These are phyloP conservation scores for Limosa lapponica DNA, from an alignment of 2,797 vertebrate species.

Conservation along the genomic window DNA sequence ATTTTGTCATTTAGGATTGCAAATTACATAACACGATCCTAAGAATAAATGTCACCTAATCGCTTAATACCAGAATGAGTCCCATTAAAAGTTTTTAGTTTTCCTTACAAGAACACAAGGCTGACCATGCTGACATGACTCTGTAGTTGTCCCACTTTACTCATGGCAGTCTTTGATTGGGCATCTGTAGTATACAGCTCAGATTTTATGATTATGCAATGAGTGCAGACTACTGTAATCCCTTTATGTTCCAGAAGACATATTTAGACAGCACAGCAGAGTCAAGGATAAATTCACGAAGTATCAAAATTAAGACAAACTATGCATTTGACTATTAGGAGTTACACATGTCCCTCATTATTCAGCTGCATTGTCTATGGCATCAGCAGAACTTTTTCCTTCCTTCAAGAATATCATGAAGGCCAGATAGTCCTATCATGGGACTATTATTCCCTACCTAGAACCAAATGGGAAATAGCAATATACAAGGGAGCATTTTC, in stretches of 20 bases:
- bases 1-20: not conserved
- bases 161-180: not conserved
- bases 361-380: not conserved
- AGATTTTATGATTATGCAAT: not conserved
- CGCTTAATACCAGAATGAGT: not conserved
- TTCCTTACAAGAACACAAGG: not conserved
- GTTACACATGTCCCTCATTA: not conserved
- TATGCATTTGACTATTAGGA: not conserved
- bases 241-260: not conserved
- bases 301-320: not conserved
- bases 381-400: not conserved
- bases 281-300: not conserved
- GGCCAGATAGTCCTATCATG: not conserved
- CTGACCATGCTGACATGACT: not conserved
- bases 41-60: not conserved
- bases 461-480: not conserved
- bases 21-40: not conserved
- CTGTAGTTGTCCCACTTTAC: not conserved
- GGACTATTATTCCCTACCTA: not conserved
- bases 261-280: not conserved
- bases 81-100: not conserved
- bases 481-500: not conserved
- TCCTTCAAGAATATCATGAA: not conserved
- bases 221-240: not conserved
- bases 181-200: not conserved